These are phyloP conservation scores for Vanessa atalanta DNA, from an alignment of 1,140 invertebrate species.

Conservation along the genomic window DNA sequence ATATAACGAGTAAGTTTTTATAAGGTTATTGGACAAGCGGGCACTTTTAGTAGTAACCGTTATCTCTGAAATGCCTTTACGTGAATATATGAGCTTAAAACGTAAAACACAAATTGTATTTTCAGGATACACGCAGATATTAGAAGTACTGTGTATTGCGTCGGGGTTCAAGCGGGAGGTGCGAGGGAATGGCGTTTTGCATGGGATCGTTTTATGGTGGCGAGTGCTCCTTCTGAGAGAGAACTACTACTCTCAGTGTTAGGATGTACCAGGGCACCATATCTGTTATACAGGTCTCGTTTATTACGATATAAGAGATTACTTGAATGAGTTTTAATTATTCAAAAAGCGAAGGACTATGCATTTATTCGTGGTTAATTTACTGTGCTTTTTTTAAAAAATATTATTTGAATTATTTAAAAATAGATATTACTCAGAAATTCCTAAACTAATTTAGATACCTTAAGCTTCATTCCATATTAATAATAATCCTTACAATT, in stretches of 20 bases:
- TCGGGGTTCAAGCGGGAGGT: conserved; percentile 89
- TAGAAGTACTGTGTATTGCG: conserved; percentile 90
- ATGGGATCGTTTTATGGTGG: conserved; percentile 87
- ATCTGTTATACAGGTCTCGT: conserved; percentile 85
- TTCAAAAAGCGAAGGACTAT: not conserved
- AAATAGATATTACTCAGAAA: too few species aligned
- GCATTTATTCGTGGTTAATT: too few species aligned
- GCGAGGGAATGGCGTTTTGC: conserved; percentile 92
- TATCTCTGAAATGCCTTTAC: not conserved
- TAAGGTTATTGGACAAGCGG: not conserved
- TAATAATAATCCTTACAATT: not conserved
- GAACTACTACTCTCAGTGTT: conserved; percentile 87
- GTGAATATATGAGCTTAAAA: not conserved
- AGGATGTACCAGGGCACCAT: conserved; percentile 88
- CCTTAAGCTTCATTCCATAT: too few species aligned
- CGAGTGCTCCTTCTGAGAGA: conserved; percentile 89
- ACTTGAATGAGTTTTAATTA: not conserved
- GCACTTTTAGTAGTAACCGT: too few species aligned
- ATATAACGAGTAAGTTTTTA: conserved; percentile 85
- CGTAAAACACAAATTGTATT: conserved; percentile 7
- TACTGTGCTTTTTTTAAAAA: too few species aligned
- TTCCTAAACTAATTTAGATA: too few species aligned
- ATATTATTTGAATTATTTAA: too few species aligned
- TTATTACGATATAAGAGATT: too few species aligned
- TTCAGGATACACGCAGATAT: conserved; percentile 90